These are phyloP conservation scores for Campylomormyrus tamandua DNA, from an alignment of 2,113 vertebrate genomes.

Conservation along the genomic window DNA sequence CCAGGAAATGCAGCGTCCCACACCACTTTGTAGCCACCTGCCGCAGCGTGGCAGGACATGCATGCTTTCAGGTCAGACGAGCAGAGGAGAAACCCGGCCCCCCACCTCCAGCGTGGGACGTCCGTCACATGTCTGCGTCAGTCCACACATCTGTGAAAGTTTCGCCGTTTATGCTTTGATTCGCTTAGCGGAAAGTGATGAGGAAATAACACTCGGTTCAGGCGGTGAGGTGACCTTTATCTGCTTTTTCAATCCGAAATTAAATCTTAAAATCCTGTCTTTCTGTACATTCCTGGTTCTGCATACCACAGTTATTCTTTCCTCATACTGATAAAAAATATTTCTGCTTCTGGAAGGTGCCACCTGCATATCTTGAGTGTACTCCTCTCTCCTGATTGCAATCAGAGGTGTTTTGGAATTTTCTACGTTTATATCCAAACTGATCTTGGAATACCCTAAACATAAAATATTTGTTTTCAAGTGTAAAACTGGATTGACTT, in stretches of 20 bases:
- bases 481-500: background rate
- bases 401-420: background rate
- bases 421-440: background rate
- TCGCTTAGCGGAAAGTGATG: background rate
- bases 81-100: background rate
- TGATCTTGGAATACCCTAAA: background rate
- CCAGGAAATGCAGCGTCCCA: background rate
- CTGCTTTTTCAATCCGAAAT: background rate
- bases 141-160: background rate
- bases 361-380: background rate
- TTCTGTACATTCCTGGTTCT: background rate
- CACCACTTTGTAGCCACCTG: background rate
- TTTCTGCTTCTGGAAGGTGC: background rate
- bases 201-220: background rate
- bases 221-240: background rate
- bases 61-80: background rate
- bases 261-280: background rate
- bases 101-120: background rate
- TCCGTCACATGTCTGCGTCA: background rate
- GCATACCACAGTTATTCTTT: background rate
- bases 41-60: background rate
- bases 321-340: background rate
- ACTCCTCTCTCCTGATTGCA: background rate
- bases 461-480: background rate
- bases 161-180: background rate